Percentiles rank a stretch among this genome's conserved stretches.
Evolutionary conservation across 2,888 invertebrate genomes (phyloP).

Genomic region (Choristoneura rosaceana): DNA sequence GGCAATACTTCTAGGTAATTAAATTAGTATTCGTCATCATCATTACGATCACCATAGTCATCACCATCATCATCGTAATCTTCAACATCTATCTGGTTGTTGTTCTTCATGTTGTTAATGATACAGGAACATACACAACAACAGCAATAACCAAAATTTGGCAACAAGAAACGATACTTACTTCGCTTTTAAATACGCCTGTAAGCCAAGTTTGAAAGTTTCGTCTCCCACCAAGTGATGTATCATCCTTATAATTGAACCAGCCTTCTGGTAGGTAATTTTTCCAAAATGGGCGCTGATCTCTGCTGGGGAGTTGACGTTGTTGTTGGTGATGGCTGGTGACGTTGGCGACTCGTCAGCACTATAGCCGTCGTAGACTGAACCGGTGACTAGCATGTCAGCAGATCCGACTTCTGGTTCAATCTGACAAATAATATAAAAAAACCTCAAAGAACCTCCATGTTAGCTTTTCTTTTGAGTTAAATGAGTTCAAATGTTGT

Average conservation of each 20-base stretch:
- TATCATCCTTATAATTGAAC: slow-evolving; percentile 79
- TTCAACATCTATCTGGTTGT: too few relatives aligned
- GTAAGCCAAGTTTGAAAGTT: slow-evolving; percentile 61
- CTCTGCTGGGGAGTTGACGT: slow-evolving; percentile 86
- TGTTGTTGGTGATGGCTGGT: slow-evolving; percentile 84
- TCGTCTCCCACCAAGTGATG: slow-evolving; percentile 75
- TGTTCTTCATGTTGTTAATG: too few relatives aligned
- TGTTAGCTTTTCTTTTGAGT: too few relatives aligned
- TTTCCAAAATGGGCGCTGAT: slow-evolving; percentile 87
- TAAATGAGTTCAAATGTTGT: too few relatives aligned
- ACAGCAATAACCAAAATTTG: background rate
- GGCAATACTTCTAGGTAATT: too few relatives aligned
- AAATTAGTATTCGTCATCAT: too few relatives aligned
- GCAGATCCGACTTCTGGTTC: slow-evolving; percentile 87
- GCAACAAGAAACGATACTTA: slow-evolving; percentile 68
- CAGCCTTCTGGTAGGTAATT: slow-evolving; percentile 89
- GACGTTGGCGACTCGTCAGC: slow-evolving; percentile 82
- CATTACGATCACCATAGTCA: too few relatives aligned
- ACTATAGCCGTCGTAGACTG: slow-evolving; percentile 87
- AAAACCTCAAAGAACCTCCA: too few relatives aligned
- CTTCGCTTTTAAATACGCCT: slow-evolving; percentile 75
- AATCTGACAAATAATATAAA: slow-evolving; percentile 69
- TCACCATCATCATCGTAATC: too few relatives aligned
- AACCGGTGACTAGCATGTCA: slow-evolving; percentile 87
- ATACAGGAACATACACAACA: too few relatives aligned